Evolutionary conservation across 2,888 invertebrate species (phyloP), one percentile per base, ranked within the genome.

Genomic region (Watsonalla binaria): DNA sequence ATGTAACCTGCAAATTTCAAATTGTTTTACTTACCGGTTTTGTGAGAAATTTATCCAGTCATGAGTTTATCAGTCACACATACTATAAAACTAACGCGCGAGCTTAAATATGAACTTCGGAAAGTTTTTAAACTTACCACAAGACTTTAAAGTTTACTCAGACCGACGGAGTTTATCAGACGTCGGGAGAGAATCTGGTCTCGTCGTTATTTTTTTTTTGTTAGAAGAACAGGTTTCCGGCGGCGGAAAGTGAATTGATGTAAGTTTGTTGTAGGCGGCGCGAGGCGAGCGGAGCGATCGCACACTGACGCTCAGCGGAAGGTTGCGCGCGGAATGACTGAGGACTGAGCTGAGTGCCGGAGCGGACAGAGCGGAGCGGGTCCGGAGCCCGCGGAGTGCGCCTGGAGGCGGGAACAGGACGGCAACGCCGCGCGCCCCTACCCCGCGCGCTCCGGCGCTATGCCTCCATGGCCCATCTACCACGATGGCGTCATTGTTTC

Each of bases 11-110:
- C 81, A 82, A 78, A 74, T 74, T 80, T 71, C 24, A 24, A 24
- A 24, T 1, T 75, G 78, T 84, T 83, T 82, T 72, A 87, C 89
- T 86, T 88, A 88, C 88, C 88, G 85, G 87, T 89, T 89, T 84
- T 86, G 71, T 71, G 77, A 78, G 80, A 77, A 81, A 80, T 81
- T 79, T 74, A 81, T 75, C 76, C 82, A 79, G 82, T 78, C 84
- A 85, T 87, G 73, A 80, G 78, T 78, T 73, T 74, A 69, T 64
- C 70, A 81, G 77, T 74, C 77, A 72, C 34, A 76, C 78, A 79
- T 74, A 79, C 72, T 71, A 76, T 24, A 24, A 80, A 76, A 76
- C 72, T 64, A 70, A 63, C 61, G 59, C 67, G 67, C 69, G 70
- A 74, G 70, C 71, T 77, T 76, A 70, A 73, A 77, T 80, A 84